Evolutionary conservation across 2,113 vertebrate species (phyloP), one percentile per base, ranked within the genome.

Genomic region (Isichthys henryi): DNA sequence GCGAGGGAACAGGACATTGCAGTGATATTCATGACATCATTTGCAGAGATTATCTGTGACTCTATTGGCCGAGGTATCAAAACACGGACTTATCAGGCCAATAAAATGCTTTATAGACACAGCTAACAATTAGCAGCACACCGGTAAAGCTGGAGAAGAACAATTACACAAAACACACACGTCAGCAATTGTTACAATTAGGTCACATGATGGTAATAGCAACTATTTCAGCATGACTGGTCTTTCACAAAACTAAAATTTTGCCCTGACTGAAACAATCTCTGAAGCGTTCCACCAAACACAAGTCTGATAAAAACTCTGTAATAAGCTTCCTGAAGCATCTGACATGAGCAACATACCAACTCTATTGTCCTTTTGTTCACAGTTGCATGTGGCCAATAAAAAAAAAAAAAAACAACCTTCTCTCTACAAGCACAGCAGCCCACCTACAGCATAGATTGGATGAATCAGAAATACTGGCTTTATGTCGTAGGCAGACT

Each of bases 1-100:
- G 92, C 10, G 89, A 92, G 88, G 87, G 66, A 91, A 92, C 90
- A 0, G 74, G 66, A 45, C 74, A 11, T 0, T 3, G 21, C 80
- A 4, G 80, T 21, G n/a, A 48, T 10, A 48, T 84, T 77, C 31
- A 35, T 35, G 66, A 74, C n/a, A 15, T 2, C 3, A 3, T 11
- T 77, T 17, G 70, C 31, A 77, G 31, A 31, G 31, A 13, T 77
- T 77, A 35, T 39, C 31, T 10, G 8, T 77, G 27, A 70, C 1
- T 70, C 31, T 10, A 70, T 31, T 11, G 66, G 66, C 11, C 0
- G 11, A 35, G 70, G 11, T 5, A 77, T 39, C 27, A 35, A 35
- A 39, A 35, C 27, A 17, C 17, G 70, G 70, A 10, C 21, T 77
- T 39, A 31, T 35, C 31, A 35, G 5, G 31, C 70, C 2, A 35